phyloP scores from a whole-genome alignment of 2,888 invertebrate genomes.

The Villa cingulata region DNA sequence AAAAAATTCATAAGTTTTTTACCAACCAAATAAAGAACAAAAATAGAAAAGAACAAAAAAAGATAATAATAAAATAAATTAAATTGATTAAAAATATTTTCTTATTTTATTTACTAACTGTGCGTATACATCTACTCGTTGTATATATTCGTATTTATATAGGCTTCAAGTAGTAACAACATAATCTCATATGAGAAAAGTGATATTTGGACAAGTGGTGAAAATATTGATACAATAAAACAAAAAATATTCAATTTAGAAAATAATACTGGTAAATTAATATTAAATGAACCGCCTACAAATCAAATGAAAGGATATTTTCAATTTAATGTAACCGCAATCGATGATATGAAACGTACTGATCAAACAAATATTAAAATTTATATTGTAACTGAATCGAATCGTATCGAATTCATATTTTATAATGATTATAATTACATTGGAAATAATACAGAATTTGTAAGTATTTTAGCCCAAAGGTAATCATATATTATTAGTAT shows the following conservation, averaged over 20 bases:
- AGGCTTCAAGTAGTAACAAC: constrained; percentile 42
- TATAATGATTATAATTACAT: constrained; percentile 14
- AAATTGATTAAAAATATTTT: too few relatives aligned
- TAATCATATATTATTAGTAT: too few relatives aligned
- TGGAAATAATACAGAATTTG: constrained; percentile 31
- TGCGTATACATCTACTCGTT: too few relatives aligned
- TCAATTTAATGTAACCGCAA: constrained; percentile 41
- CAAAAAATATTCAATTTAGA: constrained; percentile 36
- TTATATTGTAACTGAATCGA: constrained; percentile 43
- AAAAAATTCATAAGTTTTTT: too few relatives aligned
- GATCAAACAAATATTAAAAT: constrained; percentile 41
- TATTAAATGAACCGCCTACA: constrained; percentile 40
- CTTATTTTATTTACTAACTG: too few relatives aligned
- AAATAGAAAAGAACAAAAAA: too few relatives aligned
- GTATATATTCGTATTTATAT: too few relatives aligned
- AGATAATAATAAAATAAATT: too few relatives aligned
- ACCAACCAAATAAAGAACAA: too few relatives aligned
- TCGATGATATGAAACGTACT: constrained; percentile 38
- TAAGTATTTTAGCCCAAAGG: constrained; percentile 35
- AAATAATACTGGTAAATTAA: constrained; percentile 36
- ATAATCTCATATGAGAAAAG: constrained; percentile 31
- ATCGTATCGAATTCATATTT: constrained; percentile 37
- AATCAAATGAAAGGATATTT: constrained; percentile 47
- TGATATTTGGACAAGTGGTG: constrained; percentile 35
- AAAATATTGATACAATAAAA: constrained; percentile 32